Evolutionary conservation across 2,888 invertebrate species (phyloP).

Genomic region (Andrena camellia): DNA sequence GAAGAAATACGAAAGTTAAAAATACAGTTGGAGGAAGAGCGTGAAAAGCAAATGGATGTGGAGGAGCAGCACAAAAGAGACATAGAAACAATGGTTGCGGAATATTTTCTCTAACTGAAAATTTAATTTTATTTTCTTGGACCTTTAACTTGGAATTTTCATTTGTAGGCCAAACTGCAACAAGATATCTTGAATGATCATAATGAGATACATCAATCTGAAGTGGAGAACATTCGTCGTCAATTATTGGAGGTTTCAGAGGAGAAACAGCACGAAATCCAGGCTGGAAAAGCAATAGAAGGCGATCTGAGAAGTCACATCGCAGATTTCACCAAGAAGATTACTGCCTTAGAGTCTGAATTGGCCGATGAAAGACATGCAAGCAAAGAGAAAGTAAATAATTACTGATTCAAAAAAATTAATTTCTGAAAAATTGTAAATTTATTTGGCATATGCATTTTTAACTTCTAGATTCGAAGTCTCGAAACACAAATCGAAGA

Average conservation of each 20-base stretch:
- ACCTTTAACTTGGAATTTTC: slow-evolving; percentile 2
- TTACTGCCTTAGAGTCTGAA: slow-evolving; percentile 59
- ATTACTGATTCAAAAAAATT: neutral
- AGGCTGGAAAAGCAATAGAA: slow-evolving; percentile 58
- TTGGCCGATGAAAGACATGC: slow-evolving; percentile 52
- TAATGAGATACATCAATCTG: slow-evolving; percentile 72
- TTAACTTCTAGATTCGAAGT: slow-evolving; percentile 37
- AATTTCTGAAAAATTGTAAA: neutral
- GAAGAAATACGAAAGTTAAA: slow-evolving; percentile 70
- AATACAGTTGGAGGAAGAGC: slow-evolving; percentile 68
- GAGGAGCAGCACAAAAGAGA: slow-evolving; percentile 77
- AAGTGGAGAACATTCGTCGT: slow-evolving; percentile 69
- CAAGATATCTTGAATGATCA: slow-evolving; percentile 73
- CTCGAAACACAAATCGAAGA: slow-evolving; percentile 55
- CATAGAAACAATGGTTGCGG: slow-evolving; percentile 77
- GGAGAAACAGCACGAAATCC: slow-evolving; percentile 67
- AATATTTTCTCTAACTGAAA: neutral
- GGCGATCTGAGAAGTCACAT: slow-evolving; percentile 63
- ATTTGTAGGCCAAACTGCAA: slow-evolving; percentile 75
- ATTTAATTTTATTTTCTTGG: neutral
- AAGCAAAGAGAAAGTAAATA: slow-evolving; percentile 53
- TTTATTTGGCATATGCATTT: neutral
- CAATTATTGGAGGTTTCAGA: slow-evolving; percentile 68
- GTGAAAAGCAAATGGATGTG: slow-evolving; percentile 66
- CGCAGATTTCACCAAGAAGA: slow-evolving; percentile 54